Evolutionary conservation across 2,888 invertebrate genomes (phyloP).

Genomic region (Megastigmus dorsalis): DNA sequence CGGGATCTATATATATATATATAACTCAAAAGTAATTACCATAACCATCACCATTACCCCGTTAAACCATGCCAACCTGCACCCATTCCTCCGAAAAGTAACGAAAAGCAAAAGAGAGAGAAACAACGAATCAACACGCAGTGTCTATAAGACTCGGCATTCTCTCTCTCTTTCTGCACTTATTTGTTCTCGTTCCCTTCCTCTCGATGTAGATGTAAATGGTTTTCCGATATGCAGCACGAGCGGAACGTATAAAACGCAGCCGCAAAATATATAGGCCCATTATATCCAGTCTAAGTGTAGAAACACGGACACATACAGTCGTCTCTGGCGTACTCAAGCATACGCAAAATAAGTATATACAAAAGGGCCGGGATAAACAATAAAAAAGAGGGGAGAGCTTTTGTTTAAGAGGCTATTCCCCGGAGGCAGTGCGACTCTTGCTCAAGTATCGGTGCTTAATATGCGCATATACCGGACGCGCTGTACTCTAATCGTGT

Average conservation of each 20-base stretch:
- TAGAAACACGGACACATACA: neutral
- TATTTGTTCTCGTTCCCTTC: no score
- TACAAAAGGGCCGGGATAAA: neutral
- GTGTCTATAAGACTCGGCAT: no score
- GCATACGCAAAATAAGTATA: neutral
- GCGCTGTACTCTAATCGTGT: no score
- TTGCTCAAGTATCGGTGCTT: no score
- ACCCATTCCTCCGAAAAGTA: neutral
- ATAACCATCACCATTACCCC: constrained; percentile 15
- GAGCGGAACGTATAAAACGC: neutral
- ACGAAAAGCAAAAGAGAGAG: neutral
- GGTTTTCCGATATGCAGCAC: constrained; percentile 29
- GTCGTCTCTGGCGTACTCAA: no score
- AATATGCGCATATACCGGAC: neutral
- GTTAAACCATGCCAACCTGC: neutral
- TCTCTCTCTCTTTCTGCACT: no score
- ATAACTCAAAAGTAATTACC: neutral
- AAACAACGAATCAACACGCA: constrained; percentile 5
- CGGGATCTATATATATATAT: no score
- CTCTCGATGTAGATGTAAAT: constrained; percentile 1
- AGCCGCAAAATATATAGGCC: neutral
- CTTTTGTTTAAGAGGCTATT: no score
- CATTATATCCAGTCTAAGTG: no score
- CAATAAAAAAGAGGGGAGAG: no score
- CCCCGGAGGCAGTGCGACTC: no score